A percentile compares a stretch with the other conserved stretches of the same genome.
Conservation (phyloP, 2,888 invertebrate species). For the Agapetus fuscipes region DNA sequence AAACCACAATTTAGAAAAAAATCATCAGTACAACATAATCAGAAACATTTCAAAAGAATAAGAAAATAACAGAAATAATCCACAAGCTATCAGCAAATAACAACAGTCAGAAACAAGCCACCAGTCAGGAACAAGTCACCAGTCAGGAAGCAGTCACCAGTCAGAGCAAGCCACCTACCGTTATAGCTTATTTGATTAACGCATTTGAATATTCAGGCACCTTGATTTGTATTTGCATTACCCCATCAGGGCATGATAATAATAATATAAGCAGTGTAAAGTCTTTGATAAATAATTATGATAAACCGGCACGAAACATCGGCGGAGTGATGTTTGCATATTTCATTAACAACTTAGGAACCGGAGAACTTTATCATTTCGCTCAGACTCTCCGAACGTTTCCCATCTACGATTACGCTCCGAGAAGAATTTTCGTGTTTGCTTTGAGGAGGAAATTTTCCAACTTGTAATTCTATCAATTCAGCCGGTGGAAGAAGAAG, state of each 20-base stretch:
- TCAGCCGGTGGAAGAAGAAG: too few species aligned
- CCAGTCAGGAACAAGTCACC: too few species aligned
- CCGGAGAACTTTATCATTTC: conserved; percentile 5
- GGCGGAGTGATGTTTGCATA: conserved; percentile 13
- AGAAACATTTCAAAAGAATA: too few species aligned
- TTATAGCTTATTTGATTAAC: conserved; percentile 16
- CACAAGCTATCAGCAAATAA: too few species aligned
- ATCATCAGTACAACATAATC: too few species aligned
- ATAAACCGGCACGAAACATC: conserved; percentile 7
- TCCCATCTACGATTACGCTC: neutral
- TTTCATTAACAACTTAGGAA: conserved; percentile 11
- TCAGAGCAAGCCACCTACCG: conserved; percentile 12
- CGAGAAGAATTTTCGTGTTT: too few species aligned
- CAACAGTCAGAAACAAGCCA: too few species aligned
- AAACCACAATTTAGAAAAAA: too few species aligned
- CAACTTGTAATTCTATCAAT: neutral
- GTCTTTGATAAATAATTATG: conserved; percentile 19
- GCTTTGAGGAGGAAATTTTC: too few species aligned
- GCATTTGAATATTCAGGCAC: conserved; percentile 18
- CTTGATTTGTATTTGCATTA: conserved; percentile 14
- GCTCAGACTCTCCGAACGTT: neutral
- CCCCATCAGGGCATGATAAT: neutral
- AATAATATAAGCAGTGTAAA: neutral
- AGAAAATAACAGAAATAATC: too few species aligned
- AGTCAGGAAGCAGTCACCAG: too few species aligned